phyloP scores from a whole-genome alignment of 1,140 invertebrate genomes.

The Drosophila kurseongensis region DNA sequence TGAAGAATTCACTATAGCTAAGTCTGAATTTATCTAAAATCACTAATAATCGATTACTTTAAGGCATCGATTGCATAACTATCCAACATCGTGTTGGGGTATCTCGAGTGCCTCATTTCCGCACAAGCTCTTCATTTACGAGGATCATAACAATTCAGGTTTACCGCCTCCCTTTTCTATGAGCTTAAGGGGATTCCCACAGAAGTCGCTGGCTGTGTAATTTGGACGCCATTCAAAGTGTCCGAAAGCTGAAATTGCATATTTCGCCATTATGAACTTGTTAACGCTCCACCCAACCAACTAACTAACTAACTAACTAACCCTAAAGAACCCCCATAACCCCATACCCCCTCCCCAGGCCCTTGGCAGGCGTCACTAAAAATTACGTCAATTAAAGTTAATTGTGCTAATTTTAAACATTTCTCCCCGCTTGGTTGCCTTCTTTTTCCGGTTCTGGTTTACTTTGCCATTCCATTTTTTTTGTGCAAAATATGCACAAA shows the following conservation, averaged over 20 bases:
- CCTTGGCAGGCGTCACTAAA: conserved; percentile 51
- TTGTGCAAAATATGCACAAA: conserved; percentile 69
- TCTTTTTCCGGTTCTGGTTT: conserved; percentile 20
- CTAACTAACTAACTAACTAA: conserved; percentile 12
- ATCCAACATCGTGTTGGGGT: not conserved
- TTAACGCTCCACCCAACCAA: conserved; percentile 49
- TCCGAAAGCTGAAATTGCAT: conserved; percentile 70
- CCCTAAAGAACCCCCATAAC: not conserved
- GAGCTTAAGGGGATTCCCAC: conserved; percentile 9
- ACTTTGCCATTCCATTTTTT: conserved; percentile 35
- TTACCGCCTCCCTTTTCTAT: not conserved
- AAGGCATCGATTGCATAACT: no score
- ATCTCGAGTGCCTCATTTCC: not conserved
- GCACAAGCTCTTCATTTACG: no score
- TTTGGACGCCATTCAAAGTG: conserved; percentile 68
- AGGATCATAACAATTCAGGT: conserved; percentile 12
- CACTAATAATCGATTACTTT: no score
- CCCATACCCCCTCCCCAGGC: no score
- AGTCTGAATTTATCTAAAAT: no score
- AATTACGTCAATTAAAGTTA: conserved; percentile 80
- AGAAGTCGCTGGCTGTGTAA: conserved; percentile 20
- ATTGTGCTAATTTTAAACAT: conserved; percentile 74
- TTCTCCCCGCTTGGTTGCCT: conserved; percentile 3
- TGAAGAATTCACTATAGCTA: no score
- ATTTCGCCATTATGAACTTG: conserved; percentile 72